phyloP scores from a whole-genome alignment of 2,113 vertebrate species.

The Laticauda laticaudata region DNA sequence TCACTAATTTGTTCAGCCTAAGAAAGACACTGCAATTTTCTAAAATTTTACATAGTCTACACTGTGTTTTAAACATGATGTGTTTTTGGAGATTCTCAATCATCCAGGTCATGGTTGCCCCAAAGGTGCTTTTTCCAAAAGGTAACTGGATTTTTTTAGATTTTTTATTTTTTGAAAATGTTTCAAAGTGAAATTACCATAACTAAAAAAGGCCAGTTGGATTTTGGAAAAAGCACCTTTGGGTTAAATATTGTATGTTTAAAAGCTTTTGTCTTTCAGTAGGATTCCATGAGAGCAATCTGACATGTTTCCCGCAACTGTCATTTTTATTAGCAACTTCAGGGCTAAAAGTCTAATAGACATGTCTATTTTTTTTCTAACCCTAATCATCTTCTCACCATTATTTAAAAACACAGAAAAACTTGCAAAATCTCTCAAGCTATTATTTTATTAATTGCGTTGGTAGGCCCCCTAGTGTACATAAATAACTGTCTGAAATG shows the following conservation, averaged over 20 bases:
- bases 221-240: neutral
- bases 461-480: neutral
- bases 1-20: neutral
- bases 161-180: neutral
- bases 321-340: neutral
- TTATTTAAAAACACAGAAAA: neutral
- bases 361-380: neutral
- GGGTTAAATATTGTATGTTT: neutral
- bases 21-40: neutral
- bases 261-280: neutral
- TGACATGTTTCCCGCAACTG: neutral
- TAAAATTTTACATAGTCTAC: neutral
- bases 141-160: neutral
- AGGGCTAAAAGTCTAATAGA: neutral
- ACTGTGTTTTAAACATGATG: neutral
- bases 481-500: accelerated
- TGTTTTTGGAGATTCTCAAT: neutral
- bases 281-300: neutral
- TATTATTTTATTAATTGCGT: neutral
- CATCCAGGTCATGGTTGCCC: neutral
- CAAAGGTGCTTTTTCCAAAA: neutral
- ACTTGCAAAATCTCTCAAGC: neutral
- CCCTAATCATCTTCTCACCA: neutral
- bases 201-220: neutral
- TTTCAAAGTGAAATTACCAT: neutral